Evolutionary conservation across 2,113 vertebrate genomes (phyloP), one percentile per base, ranked within the genome.

Genomic region (Proterorhinus semilunaris): DNA sequence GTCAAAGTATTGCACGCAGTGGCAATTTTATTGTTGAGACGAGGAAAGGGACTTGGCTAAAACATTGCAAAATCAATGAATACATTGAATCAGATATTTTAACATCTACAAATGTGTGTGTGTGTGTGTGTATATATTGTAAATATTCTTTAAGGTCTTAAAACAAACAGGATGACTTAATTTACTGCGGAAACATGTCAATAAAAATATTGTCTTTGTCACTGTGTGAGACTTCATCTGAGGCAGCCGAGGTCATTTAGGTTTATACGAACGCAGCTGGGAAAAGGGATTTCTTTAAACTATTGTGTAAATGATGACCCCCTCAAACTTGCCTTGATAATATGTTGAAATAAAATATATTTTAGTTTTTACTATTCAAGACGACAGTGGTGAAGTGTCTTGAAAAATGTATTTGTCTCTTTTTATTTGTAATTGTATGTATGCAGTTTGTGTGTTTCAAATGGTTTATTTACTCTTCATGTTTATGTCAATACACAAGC

Each of bases 391-490:
- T 69, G 70, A 52, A 48, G 36, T 83, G 59, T 66, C 49, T 83
- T 82, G 50, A 58, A 49, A 66, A 62, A 47, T 75, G 11, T 71
- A 36, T 57, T 45, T 65, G 69, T 85, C 68, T 54, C 57, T 8
- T 80, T 76, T 82, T 76, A 62, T 83, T 79, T 83, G 16, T 78
- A 71, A 79, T 66, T 73, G 50, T 69, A 50, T 55, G 67, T 65
- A 74, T 78, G 67, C 66, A 51, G 10, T 79, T 83, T 62, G 2
- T 36, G 27, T 76, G 70, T 78, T 65, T 68, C 68, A 58, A 21
- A 21, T 55, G 53, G 63, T 77, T 83, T 89, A 88, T 90, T 89
- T 87, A 89, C 87, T 79, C 79, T 53, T 67, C 62, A 59, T 83
- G 62, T 61, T 78, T 50, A 78, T 71, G 68, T 85, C 80, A 70